A percentile compares a stretch with the other conserved stretches of the same genome.
phyloP scores from a whole-genome alignment of 2,797 vertebrate species.

The Melanotaenia pygmaea region DNA sequence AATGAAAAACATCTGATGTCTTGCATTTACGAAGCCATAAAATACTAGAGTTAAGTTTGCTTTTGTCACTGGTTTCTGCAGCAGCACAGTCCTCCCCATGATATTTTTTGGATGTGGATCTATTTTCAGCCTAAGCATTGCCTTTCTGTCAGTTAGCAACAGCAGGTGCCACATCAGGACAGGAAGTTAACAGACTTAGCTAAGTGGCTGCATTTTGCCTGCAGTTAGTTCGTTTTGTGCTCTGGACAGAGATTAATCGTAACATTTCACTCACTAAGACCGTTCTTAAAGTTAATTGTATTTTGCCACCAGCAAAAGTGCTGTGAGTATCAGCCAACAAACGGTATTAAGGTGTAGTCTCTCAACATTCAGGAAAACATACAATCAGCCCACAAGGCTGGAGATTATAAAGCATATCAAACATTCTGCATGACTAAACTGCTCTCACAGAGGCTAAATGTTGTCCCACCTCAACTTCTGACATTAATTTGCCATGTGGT shows the following conservation, averaged over 20 bases:
- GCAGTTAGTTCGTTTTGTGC: not conserved
- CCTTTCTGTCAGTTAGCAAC: conserved; percentile 1
- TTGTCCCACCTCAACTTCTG: not conserved
- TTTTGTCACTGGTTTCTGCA: not conserved
- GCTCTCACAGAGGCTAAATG: not conserved
- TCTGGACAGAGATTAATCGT: not conserved
- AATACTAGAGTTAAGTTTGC: not conserved
- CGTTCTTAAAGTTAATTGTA: not conserved
- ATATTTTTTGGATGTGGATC: not conserved
- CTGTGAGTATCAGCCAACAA: not conserved
- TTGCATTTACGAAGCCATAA: no score
- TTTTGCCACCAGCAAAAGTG: not conserved
- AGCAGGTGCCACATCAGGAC: conserved; percentile 10
- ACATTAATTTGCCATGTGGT: no score
- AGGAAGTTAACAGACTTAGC: not conserved
- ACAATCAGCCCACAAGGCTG: not conserved
- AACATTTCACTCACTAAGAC: not conserved
- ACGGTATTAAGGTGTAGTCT: not conserved
- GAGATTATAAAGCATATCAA: not conserved
- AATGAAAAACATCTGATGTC: not conserved
- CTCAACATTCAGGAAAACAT: not conserved
- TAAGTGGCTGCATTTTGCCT: conserved; percentile 13
- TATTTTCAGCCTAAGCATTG: not conserved
- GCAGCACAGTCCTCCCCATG: not conserved
- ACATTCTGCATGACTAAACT: not conserved